Evolutionary conservation across 2,888 invertebrate genomes (phyloP), one percentile per base, ranked within the genome.

Genomic region (Xylota sylvarum): DNA sequence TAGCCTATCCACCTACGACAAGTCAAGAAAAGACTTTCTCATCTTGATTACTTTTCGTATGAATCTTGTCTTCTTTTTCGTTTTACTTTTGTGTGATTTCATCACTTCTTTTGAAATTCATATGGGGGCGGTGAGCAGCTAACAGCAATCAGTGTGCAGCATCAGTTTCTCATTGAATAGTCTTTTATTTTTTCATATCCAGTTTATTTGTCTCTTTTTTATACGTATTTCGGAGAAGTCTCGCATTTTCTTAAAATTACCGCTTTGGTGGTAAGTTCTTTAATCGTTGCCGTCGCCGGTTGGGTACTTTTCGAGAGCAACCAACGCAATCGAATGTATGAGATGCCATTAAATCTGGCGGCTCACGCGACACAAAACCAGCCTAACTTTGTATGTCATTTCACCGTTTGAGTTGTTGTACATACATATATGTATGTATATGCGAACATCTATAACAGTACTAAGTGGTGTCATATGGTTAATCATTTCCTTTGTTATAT

Each of bases 381-480:
- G 30, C 17, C 14, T 43, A 32, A 4, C 7, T 64, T 64, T 64
- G 62, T 40, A 32, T 74, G 64, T 55, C 74, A 74, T 43, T 74
- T 64, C 30, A 50, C 37, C 60, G 73, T 62, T 62, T 73, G 40
- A 48, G 30, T 35, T 9, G 27, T 12, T 50, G 35, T 27, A 12
- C 10, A 67, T 17, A 50, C 23, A 14, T 50, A 3, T 12, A 23
- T 23, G 23, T 23, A 23, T 23, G 5, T 7, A 32, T 7, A 32
- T 43, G 55, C 9, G 35, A 46, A 7, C 46, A 12, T 32, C 43
- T 73, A 17, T 80, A 62, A 67, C 69, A 30, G 69, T 73, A 78
- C 67, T 79, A 50, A 62, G 50, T 62, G 74, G 69, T 84, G 84
- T 84, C 84, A 65, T 64, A 84, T 58, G 56, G 84, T 79, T 79